These are phyloP conservation scores for Horisme vitalbata DNA, from an alignment of 2,888 invertebrate genomes.

Conservation along the genomic window DNA sequence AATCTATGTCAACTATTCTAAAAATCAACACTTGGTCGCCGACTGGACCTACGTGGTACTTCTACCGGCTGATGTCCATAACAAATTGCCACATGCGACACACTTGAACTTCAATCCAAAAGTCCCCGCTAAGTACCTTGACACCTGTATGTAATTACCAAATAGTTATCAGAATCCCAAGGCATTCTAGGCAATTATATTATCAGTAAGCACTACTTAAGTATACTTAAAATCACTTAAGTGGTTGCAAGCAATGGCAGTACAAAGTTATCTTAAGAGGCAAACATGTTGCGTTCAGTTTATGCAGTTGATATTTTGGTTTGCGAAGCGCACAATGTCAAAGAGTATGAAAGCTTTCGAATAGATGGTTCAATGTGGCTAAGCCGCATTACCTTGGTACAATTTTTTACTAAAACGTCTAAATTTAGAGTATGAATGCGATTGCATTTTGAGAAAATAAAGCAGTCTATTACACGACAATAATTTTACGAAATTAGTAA, in stretches of 20 bases:
- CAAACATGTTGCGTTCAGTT: slow-evolving; percentile 41
- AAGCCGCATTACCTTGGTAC: no score
- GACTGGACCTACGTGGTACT: no score
- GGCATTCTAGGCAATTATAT: slow-evolving; percentile 38
- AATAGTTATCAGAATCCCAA: slow-evolving; percentile 35
- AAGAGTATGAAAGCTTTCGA: no score
- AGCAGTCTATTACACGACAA: no score
- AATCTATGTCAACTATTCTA: no score
- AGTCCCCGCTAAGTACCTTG: slow-evolving; percentile 16
- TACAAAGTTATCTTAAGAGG: slow-evolving; percentile 40
- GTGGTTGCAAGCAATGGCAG: slow-evolving; percentile 38
- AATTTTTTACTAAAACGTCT: no score
- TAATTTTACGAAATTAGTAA: no score
- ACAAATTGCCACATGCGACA: neutral
- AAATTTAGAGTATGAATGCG: no score
- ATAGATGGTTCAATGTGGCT: no score
- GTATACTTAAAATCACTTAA: slow-evolving; percentile 40
- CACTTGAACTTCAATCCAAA: slow-evolving; percentile 4
- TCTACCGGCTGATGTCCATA: no score
- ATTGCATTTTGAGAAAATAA: no score
- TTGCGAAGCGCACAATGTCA: slow-evolving; percentile 26
- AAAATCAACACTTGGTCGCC: no score
- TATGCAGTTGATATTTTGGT: slow-evolving; percentile 33
- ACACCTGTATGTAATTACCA: slow-evolving; percentile 32
- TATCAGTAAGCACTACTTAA: slow-evolving; percentile 41